Conservation (phyloP, 2,888 invertebrate genomes). For the Fabriciana adippe region DNA sequence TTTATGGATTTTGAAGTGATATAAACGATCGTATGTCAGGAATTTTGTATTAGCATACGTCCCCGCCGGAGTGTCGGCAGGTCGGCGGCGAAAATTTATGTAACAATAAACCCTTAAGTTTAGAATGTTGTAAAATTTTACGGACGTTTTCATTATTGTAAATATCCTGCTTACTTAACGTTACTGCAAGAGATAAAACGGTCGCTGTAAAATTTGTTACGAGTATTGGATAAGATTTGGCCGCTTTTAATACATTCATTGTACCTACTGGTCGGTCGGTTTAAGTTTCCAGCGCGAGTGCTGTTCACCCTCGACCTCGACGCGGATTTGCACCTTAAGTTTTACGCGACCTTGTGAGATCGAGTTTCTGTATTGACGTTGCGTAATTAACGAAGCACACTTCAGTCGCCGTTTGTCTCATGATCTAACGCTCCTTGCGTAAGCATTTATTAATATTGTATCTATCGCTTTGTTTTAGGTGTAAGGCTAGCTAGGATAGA, state of each 20-base stretch:
- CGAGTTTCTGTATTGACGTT: slow-evolving; percentile 41
- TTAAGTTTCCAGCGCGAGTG: slow-evolving; percentile 19
- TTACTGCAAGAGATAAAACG: neutral
- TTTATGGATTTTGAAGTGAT: too few relatives aligned
- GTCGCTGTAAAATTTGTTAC: slow-evolving; percentile 6
- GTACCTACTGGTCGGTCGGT: slow-evolving; percentile 7
- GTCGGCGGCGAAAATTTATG: too few relatives aligned
- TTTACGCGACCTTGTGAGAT: slow-evolving; percentile 40
- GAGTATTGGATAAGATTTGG: slow-evolving; percentile 4
- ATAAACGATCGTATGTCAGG: too few relatives aligned
- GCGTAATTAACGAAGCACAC: slow-evolving; percentile 39
- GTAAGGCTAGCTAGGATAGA: neutral
- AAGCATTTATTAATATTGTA: slow-evolving; percentile 20
- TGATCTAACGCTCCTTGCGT: slow-evolving; percentile 26
- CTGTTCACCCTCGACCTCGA: slow-evolving; percentile 39
- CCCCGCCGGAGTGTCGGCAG: too few relatives aligned
- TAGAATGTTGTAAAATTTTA: too few relatives aligned
- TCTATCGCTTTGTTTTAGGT: slow-evolving; percentile 3
- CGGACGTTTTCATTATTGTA: too few relatives aligned
- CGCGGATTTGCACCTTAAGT: slow-evolving; percentile 35
- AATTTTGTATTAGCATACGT: too few relatives aligned
- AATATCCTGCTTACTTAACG: too few relatives aligned
- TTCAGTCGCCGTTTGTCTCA: slow-evolving; percentile 30
- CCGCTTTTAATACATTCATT: slow-evolving; percentile 8
- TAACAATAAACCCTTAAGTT: too few relatives aligned